Evolutionary conservation across 2,888 invertebrate species (phyloP).

Genomic region (Zygaena filipendulae): DNA sequence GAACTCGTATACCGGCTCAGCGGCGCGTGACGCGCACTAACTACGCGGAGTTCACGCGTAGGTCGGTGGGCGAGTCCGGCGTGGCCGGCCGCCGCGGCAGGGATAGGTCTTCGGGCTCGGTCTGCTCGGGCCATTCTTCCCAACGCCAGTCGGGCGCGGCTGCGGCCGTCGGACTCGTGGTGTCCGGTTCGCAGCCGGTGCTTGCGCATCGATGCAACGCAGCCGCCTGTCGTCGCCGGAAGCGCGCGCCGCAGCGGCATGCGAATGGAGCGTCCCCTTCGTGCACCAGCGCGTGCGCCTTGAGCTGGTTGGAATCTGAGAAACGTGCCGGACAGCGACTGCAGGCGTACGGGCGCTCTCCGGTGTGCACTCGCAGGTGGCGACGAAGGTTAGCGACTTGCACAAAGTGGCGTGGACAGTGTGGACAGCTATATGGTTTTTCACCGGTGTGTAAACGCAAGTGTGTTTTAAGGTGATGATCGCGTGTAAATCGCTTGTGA

Average conservation of each 20-base stretch:
- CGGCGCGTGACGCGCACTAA: conserved; percentile 32
- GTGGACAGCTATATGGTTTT: conserved; percentile 91
- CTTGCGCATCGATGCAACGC: conserved; percentile 82
- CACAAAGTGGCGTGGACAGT: conserved; percentile 92
- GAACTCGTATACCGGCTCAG: conserved; percentile 82
- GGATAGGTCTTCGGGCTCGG: conserved; percentile 91
- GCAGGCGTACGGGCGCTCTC: conserved; percentile 90
- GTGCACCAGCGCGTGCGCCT: conserved; percentile 89
- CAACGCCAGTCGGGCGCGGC: conserved; percentile 52
- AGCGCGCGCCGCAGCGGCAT: conserved; percentile 84
- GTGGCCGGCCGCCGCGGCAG: conserved; percentile 69
- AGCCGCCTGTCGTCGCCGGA: conserved; percentile 89
- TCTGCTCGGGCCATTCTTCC: conserved; percentile 80
- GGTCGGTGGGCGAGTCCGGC: conserved; percentile 60
- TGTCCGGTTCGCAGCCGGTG: conserved; percentile 42
- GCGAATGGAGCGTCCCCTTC: conserved; percentile 91
- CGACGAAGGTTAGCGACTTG: conserved; percentile 92
- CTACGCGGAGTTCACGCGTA: conserved; percentile 62
- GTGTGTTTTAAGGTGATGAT: conserved; percentile 94
- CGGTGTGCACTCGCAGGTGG: conserved; percentile 91
- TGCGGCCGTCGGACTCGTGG: conserved; percentile 56
- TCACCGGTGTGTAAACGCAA: conserved; percentile 93
- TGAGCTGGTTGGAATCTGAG: conserved; percentile 92
- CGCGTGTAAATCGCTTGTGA: conserved; percentile 91
- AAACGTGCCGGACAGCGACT: conserved; percentile 87